Conservation (phyloP, 2,888 invertebrate species). For the Crocallis elinguaria region DNA sequence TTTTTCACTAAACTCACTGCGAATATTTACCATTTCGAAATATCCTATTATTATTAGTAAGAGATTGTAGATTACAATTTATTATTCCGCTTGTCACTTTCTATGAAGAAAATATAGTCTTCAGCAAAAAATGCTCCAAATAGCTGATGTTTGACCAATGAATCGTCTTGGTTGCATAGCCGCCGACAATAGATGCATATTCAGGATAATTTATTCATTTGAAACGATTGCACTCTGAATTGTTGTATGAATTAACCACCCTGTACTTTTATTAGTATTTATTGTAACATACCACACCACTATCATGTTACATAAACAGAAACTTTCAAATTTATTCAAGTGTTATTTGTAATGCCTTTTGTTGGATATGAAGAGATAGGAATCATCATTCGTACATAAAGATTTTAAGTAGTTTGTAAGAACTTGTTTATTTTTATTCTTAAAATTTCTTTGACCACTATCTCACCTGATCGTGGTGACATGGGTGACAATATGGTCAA, state of each 20-base stretch:
- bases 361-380: too few relatives aligned
- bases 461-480: too few relatives aligned
- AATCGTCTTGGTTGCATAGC: conserved; percentile 19
- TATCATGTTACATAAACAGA: neutral
- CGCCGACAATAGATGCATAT: conserved; percentile 22
- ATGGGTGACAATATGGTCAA: too few relatives aligned
- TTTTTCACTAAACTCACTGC: neutral
- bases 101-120: neutral
- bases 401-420: too few relatives aligned
- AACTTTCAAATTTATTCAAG: neutral
- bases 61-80: too few relatives aligned
- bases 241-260: conserved; percentile 28
- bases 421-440: too few relatives aligned
- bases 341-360: too few relatives aligned
- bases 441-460: too few relatives aligned
- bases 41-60: neutral
- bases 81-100: neutral
- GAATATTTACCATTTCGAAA: conserved; percentile 5
- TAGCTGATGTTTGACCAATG: conserved; percentile 8
- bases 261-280: conserved; percentile 2
- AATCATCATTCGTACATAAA: too few relatives aligned
- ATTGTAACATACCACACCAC: neutral
- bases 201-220: conserved; percentile 53
- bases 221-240: conserved; percentile 46
- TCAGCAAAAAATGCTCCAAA: neutral